Evolutionary conservation across 1,140 invertebrate species (phyloP), one percentile per base, ranked within the genome.

Genomic region (Ips nitidus): DNA sequence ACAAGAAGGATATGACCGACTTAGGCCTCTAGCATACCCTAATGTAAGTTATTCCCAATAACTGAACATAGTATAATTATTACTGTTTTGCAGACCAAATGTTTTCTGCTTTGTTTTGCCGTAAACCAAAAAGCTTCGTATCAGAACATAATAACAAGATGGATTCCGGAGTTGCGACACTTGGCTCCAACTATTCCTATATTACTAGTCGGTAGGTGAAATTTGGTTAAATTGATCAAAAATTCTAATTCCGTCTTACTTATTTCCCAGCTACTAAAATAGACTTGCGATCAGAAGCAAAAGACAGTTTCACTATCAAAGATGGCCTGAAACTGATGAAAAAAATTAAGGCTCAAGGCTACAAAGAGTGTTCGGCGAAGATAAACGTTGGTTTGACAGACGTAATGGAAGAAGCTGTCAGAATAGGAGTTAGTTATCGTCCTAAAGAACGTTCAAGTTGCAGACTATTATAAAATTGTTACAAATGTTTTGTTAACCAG

Each of bases 1-100:
- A 2, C 95, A 98, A 82, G 96, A 98, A 82, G 96, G 98, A 81
- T 99, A 98, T 76, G 96, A 98, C 81, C 84, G 95, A 78, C 83
- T 99, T 1, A 84, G 95, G 73, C 95, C 94, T 0, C 82, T 98
- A 4, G 93, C 92, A 40, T 98, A 98, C 82, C 94, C 94, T 64
- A 90, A 74, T 58, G 78, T 79, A 78, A 74, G 74, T 37, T 37
- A 55, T 22, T 22, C 22, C n/a, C 37, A 22, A 22, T 22, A 55
- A n/a, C 3, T 4, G 22, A 22, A 55, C 37, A 36, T 55, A 38
- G 1, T 55, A 5, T 38, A 22, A 22, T 55, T 37, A 36, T 36
- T 37, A 55, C 52, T 0, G 5, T 37, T 40, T 77, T 89, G 69
- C 83, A 95, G 93, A 94, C 93, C n/a, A 88, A 93, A 77, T 94